Percentiles rank a stretch among this genome's conserved stretches.
Evolutionary conservation across 2,113 vertebrate species (phyloP).

Genomic region (Mastomys natalensis): DNA sequence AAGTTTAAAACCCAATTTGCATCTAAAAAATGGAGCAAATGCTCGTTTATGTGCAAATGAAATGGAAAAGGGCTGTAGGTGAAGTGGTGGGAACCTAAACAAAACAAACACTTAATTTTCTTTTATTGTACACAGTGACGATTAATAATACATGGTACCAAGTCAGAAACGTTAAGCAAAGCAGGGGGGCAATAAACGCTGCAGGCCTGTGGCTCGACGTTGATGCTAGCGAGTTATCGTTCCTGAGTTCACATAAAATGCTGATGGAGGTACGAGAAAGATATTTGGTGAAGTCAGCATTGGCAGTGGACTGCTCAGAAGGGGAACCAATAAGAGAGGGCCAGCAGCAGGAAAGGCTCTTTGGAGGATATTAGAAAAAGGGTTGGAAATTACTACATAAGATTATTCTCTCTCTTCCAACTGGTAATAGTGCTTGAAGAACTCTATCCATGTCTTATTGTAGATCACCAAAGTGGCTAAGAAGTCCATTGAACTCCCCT

Average conservation of each 20-base stretch:
- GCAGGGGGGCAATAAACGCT: conserved; percentile 88
- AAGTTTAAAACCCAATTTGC: conserved; percentile 86
- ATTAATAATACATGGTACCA: conserved; percentile 87
- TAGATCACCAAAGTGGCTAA: background rate
- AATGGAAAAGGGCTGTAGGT: conserved; percentile 89
- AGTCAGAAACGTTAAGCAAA: conserved; percentile 88
- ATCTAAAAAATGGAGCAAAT: conserved; percentile 85
- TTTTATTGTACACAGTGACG: conserved; percentile 88
- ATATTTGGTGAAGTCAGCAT: conserved; percentile 86
- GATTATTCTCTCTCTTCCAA: conserved; percentile 6
- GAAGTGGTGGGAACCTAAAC: conserved; percentile 86
- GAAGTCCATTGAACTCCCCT: background rate
- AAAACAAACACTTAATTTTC: conserved; percentile 90
- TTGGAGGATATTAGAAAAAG: conserved; percentile 69
- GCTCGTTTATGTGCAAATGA: conserved; percentile 91
- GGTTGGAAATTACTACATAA: conserved; percentile 70
- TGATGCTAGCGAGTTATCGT: conserved; percentile 88
- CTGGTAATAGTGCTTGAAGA: background rate
- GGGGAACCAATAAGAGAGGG: conserved; percentile 84
- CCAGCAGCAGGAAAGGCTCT: conserved; percentile 76
- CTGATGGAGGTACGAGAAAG: conserved; percentile 85
- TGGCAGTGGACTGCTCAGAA: conserved; percentile 85
- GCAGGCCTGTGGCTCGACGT: conserved; percentile 86
- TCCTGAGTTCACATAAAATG: conserved; percentile 88
- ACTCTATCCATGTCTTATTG: background rate